A percentile compares a stretch with the other conserved stretches of the same genome.
These are phyloP conservation scores for Falco novaeseelandiae DNA, from an alignment of 2,797 vertebrate species.

Conservation along the genomic window DNA sequence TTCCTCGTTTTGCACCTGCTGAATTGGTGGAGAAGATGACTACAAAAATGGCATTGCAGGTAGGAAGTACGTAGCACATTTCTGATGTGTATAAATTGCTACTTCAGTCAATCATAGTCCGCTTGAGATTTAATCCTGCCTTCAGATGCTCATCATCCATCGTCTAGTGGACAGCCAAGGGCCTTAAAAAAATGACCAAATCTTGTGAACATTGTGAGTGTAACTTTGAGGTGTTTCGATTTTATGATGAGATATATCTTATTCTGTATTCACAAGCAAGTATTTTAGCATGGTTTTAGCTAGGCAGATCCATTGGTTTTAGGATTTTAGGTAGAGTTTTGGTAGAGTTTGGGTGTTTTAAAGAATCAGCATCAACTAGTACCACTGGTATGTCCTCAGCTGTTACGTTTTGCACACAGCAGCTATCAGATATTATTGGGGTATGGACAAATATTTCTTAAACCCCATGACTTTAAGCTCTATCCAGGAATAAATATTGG, in stretches of 20 bases:
- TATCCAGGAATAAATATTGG: slow-evolving; percentile 50
- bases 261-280: not conserved
- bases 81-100: not conserved
- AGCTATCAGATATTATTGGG: not conserved
- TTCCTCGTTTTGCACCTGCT: slow-evolving; percentile 14
- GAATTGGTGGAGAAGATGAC: not conserved
- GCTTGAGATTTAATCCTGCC: not conserved
- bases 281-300: not conserved
- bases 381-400: not conserved
- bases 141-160: not conserved
- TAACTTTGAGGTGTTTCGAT: not conserved
- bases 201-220: not conserved
- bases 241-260: not conserved
- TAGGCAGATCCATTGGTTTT: not conserved
- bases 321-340: not conserved
- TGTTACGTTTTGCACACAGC: not conserved
- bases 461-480: slow-evolving; percentile 39
- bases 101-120: not conserved
- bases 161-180: not conserved
- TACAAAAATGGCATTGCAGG: not conserved
- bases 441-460: slow-evolving; percentile 27
- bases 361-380: not conserved
- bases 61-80: not conserved
- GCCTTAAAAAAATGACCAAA: not conserved
- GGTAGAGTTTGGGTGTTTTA: not conserved